Evolutionary conservation across 2,113 vertebrate genomes (phyloP), one percentile per base, ranked within the genome.

Genomic region (Calidris pugnax): DNA sequence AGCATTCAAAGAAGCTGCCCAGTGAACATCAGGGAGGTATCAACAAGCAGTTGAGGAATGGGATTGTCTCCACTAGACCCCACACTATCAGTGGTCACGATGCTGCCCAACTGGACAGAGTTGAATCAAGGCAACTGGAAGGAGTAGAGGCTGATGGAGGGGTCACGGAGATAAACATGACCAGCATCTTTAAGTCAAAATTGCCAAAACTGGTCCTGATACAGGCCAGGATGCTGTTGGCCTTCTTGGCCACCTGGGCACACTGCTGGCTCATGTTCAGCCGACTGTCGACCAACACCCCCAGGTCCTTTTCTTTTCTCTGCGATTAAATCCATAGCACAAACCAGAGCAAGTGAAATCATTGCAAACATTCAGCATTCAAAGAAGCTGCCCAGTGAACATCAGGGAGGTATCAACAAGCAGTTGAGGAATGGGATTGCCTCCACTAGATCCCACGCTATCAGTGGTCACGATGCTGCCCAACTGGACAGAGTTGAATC

Each of bases 41-140:
- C 1, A 1, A 41, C 43, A 71, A 39, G 48, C 19, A 26, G 1
- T 0, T 27, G 13, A 37, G 19, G 19, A 24, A n/a, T 1, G 3
- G n/a, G 12, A 53, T n/a, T 41, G 27, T 30, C 32, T 60, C 12
- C 21, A 59, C 20, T 28, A 24, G 27, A 32, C 35, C 11, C 53
- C 47, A 37, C 12, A 14, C 20, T 12, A 18, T 26, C 39, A 48
- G 5, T 7, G 41, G 45, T 60, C 30, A 39, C 0, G 1, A 56
- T 47, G 33, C 32, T 87, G 48, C 14, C 18, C 60, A 48, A 2
- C 12, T 41, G 45, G 13, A 35, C 55, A 28, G 41, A 62, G 16
- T 16, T 62, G 30, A 62, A 9, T 15, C 41, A 66, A 81, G 19
- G 16, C 45, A 66, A 76, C n/a, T 33, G 35, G 39, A 55, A 76